Conservation (phyloP, 2,113 vertebrate species). For the Perca fluviatilis region DNA sequence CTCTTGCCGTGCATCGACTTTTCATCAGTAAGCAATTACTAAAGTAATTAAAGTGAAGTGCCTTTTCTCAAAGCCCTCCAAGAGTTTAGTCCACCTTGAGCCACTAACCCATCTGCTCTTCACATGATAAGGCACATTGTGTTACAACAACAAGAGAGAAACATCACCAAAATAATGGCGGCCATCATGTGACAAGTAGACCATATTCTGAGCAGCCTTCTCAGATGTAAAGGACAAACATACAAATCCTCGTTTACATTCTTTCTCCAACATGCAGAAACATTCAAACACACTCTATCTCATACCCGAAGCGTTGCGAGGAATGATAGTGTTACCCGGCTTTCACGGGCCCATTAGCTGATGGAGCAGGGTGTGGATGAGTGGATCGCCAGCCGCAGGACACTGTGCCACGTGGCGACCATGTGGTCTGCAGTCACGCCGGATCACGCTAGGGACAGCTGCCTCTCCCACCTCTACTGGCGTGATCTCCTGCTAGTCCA, state of each 20-base stretch:
- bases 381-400: conserved; percentile 52
- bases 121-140: background rate
- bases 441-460: conserved; percentile 67
- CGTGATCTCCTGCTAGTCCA: conserved; percentile 64
- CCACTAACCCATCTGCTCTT: conserved; percentile 31
- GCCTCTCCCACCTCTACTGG: conserved; percentile 54
- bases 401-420: conserved; percentile 67
- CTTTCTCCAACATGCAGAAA: background rate
- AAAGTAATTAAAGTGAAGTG: conserved; percentile 34
- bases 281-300: conserved; percentile 25
- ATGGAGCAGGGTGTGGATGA: conserved; percentile 58
- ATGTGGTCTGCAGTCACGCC: conserved; percentile 65
- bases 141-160: background rate
- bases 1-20: background rate
- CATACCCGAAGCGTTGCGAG: conserved; percentile 21
- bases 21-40: conserved; percentile 36
- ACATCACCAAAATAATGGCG: conserved; percentile 1
- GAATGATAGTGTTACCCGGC: conserved; percentile 24
- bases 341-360: conserved; percentile 73
- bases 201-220: conserved; percentile 1
- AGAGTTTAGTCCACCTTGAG: conserved; percentile 29
- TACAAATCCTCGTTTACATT: conserved; percentile 1
- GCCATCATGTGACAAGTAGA: conserved; percentile 7
- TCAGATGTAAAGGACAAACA: conserved; percentile 18
- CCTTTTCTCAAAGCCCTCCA: conserved; percentile 22